Evolutionary conservation across 2,888 invertebrate genomes (phyloP), one percentile per base, ranked within the genome.

Genomic region (Anaspis maculata): DNA sequence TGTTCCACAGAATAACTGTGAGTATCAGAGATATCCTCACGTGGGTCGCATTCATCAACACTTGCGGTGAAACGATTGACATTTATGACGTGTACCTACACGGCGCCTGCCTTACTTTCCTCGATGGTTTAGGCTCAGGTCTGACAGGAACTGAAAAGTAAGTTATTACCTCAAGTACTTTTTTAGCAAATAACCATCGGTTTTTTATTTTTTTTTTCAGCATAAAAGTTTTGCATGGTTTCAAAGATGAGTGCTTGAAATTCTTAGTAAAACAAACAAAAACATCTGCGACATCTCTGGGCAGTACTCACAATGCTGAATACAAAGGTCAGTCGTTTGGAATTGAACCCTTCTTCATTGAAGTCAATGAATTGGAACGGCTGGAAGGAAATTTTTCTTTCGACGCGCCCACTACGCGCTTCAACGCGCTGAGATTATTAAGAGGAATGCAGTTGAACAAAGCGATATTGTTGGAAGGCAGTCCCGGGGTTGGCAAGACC

Each of bases 401-500:
- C 51, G 73, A 77, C 31, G 83, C 86, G 0, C 83, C 83, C 0
- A 88, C 86, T 1, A 85, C 87, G 1, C 76, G 78, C 27, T 69
- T 74, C 13, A 99, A 98, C 66, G 78, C 86, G 0, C 69, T 89
- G 39, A 76, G 94, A 38, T 61, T 98, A 6, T 64, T 98, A 22
- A 75, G 97, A 36, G 95, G 88, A 0, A 69, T 98, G 52, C 90
- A 94, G 54, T 64, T 96, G 37, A 84, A 85, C 40, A 89, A 94
- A 61, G 92, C 97, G 0, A 79, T 99, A 37, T 72, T 99, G 32
- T 66, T 99, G 11, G 98, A 99, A 70, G 98, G 92, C 2, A 89
- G 92, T 51, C 98, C 98, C 2, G 98, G 98, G 2, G 96, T 97
- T 12, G 98, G 98, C 2, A 99, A 99, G 68, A 97, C 97, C 0